Evolutionary conservation across 2,113 vertebrate genomes (phyloP).

Genomic region (Serilophus lunatus): DNA sequence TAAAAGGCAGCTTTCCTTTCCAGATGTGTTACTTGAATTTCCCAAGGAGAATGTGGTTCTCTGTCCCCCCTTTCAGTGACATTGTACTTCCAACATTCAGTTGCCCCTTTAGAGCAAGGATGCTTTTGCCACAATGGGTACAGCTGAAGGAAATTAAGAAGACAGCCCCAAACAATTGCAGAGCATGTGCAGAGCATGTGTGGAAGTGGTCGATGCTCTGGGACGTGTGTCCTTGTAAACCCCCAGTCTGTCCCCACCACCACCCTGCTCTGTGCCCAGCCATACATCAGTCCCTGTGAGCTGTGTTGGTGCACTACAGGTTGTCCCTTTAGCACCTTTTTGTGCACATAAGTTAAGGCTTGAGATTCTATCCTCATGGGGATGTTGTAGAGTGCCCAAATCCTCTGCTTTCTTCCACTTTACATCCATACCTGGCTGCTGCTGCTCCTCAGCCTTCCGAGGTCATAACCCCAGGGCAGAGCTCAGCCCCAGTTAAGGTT

Average conservation of each 20-base stretch:
- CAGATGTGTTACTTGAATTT: neutral
- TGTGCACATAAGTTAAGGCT: neutral
- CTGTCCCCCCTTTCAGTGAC: neutral
- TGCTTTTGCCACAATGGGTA: neutral
- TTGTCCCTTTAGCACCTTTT: neutral
- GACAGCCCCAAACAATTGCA: neutral
- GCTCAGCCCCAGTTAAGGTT: neutral
- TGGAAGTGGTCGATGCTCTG: neutral
- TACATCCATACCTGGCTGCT: neutral
- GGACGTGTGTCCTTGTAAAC: neutral
- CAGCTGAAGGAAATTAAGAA: slow-evolving; percentile 22
- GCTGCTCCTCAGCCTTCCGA: neutral
- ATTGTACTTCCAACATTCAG: neutral
- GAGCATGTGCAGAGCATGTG: neutral
- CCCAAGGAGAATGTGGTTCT: rapidly evolving
- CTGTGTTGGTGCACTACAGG: neutral
- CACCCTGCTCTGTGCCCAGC: rapidly evolving
- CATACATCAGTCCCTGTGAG: rapidly evolving
- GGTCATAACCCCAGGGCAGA: neutral
- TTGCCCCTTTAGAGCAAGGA: neutral
- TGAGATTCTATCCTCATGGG: neutral
- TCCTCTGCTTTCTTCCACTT: neutral
- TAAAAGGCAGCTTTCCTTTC: neutral
- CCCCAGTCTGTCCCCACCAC: neutral
- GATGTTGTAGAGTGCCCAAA: neutral